These are phyloP conservation scores for Pediacus dermestoides DNA, from an alignment of 2,888 invertebrate genomes.

Conservation along the genomic window DNA sequence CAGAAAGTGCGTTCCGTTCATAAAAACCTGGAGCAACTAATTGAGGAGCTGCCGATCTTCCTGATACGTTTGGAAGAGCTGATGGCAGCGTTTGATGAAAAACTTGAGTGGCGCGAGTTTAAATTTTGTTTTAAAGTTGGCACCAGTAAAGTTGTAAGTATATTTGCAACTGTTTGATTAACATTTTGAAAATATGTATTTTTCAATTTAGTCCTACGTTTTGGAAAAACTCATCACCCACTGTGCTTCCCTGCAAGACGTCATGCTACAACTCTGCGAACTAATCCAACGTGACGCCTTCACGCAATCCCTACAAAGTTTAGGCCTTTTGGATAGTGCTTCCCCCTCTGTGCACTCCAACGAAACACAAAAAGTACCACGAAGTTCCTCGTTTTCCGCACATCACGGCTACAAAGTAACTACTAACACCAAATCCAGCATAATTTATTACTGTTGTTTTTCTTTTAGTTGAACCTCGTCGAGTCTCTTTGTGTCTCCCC, in stretches of 20 bases:
- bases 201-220: constrained; percentile 50
- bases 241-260: constrained; percentile 51
- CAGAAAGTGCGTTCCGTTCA: constrained; percentile 60
- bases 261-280: constrained; percentile 55
- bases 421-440: background rate
- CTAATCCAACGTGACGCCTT: constrained; percentile 62
- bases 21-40: constrained; percentile 59
- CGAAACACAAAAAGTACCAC: constrained; percentile 24
- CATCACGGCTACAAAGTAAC: constrained; percentile 34
- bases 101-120: constrained; percentile 60
- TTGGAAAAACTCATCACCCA: constrained; percentile 53
- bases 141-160: constrained; percentile 63
- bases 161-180: constrained; percentile 3
- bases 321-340: constrained; percentile 53
- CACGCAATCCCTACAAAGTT: constrained; percentile 55
- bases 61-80: constrained; percentile 60
- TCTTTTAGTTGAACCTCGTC: constrained; percentile 56
- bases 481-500: constrained; percentile 62
- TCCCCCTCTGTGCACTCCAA: constrained; percentile 21
- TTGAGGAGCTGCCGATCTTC: constrained; percentile 62
- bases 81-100: constrained; percentile 60
- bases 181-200: constrained; percentile 11
- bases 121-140: constrained; percentile 62
- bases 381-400: constrained; percentile 27
- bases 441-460: constrained; percentile 7